phyloP scores from a whole-genome alignment of 2,797 vertebrate species.

The Manis javanica region DNA sequence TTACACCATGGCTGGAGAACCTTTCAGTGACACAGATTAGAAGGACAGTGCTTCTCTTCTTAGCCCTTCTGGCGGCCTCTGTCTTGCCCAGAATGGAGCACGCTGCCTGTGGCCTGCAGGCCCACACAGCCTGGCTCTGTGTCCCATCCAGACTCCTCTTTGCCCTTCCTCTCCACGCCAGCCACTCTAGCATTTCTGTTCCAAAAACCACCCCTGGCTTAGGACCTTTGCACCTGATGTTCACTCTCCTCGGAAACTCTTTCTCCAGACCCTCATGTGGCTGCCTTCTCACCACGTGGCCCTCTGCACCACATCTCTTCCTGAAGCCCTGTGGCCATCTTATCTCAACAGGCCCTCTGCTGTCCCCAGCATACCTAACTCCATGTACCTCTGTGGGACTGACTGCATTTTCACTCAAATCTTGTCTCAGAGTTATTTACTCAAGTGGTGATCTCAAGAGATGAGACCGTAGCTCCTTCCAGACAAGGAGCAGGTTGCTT shows the following conservation, averaged over 20 bases:
- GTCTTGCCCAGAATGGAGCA: neutral
- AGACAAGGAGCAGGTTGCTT: neutral
- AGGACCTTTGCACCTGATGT: neutral
- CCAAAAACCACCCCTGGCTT: neutral
- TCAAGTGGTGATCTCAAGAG: neutral
- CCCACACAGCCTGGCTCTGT: neutral
- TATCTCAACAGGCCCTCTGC: neutral
- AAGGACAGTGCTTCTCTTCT: neutral
- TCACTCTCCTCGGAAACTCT: neutral
- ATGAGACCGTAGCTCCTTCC: neutral
- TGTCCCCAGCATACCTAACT: neutral
- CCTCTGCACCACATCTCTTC: neutral
- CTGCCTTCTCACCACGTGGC: neutral
- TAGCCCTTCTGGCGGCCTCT: neutral
- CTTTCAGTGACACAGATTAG: neutral
- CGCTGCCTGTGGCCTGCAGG: neutral
- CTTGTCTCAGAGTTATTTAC: neutral
- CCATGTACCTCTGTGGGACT: neutral
- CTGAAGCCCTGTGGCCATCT: neutral
- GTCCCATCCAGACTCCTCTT: neutral
- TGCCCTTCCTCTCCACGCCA: rapidly evolving
- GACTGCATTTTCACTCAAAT: neutral
- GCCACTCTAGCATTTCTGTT: neutral
- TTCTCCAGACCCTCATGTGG: neutral
- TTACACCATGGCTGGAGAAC: neutral